Conservation (phyloP, 2,888 invertebrate genomes). For the Caenorhabditis auriculariae region DNA sequence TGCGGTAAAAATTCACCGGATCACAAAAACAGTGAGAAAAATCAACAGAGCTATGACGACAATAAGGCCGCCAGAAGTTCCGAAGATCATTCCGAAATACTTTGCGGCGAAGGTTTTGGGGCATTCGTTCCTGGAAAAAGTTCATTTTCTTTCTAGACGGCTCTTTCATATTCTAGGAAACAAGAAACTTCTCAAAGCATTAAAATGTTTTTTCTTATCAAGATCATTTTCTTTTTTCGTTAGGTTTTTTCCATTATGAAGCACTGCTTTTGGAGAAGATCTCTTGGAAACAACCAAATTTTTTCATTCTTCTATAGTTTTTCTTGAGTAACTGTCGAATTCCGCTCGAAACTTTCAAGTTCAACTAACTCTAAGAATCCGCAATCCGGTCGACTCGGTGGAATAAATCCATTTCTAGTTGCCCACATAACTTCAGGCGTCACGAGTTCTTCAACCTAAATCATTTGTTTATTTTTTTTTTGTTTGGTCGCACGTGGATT, state of each 20-base stretch:
- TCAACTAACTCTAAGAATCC: neutral
- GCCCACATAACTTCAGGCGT: neutral
- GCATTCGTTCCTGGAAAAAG: neutral
- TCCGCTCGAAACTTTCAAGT: too few species aligned
- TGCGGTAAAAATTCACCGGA: neutral
- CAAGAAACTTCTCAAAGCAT: too few species aligned
- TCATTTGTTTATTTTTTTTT: too few species aligned
- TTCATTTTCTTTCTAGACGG: too few species aligned
- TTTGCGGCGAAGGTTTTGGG: slow-evolving; percentile 1
- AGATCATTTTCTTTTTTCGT: too few species aligned
- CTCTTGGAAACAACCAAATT: too few species aligned
- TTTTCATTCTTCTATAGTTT: too few species aligned
- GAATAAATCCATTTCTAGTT: neutral
- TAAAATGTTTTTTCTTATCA: too few species aligned
- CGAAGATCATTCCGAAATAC: slow-evolving; percentile 1
- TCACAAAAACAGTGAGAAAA: neutral
- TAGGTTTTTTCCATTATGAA: neutral
- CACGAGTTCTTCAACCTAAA: neutral
- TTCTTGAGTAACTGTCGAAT: too few species aligned
- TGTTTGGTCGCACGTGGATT: too few species aligned
- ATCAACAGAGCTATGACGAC: slow-evolving; percentile 3
- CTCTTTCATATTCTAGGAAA: too few species aligned
- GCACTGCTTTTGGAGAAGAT: too few species aligned
- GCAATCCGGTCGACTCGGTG: slow-evolving; percentile 2
- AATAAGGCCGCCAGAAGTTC: neutral